Percentiles rank a stretch among this genome's conserved stretches.
Evolutionary conservation across 2,797 vertebrate species (phyloP).

Genomic region (Scyliorhinus canicula): DNA sequence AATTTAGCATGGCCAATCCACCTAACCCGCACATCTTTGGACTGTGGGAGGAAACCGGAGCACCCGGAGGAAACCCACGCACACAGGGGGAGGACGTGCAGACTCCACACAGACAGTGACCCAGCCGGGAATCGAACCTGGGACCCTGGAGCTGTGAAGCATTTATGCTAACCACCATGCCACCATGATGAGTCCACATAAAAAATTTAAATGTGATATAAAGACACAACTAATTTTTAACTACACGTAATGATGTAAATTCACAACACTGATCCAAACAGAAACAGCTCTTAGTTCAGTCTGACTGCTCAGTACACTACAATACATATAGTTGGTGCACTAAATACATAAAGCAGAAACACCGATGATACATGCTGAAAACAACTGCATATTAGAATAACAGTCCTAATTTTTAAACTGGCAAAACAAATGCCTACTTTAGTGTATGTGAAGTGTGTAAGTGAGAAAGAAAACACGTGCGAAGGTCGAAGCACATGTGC

Average conservation of each 20-base stretch:
- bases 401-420: background rate
- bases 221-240: background rate
- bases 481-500: too few relatives aligned
- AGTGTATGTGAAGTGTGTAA: background rate
- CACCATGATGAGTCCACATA: background rate
- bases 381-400: background rate
- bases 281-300: background rate
- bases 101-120: too few relatives aligned
- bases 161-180: too few relatives aligned
- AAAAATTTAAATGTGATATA: background rate
- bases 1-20: too few relatives aligned
- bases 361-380: background rate
- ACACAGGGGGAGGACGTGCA: too few relatives aligned
- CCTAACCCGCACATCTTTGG: too few relatives aligned
- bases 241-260: background rate
- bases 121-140: too few relatives aligned
- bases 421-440: background rate
- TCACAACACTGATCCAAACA: background rate
- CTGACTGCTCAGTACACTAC: background rate
- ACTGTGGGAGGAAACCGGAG: too few relatives aligned
- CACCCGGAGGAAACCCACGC: too few relatives aligned
- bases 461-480: background rate
- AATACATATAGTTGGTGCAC: background rate
- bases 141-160: too few relatives aligned
- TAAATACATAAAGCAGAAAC: background rate